Evolutionary conservation across 2,888 invertebrate genomes (phyloP).

Genomic region (Chromoteleia sp.): DNA sequence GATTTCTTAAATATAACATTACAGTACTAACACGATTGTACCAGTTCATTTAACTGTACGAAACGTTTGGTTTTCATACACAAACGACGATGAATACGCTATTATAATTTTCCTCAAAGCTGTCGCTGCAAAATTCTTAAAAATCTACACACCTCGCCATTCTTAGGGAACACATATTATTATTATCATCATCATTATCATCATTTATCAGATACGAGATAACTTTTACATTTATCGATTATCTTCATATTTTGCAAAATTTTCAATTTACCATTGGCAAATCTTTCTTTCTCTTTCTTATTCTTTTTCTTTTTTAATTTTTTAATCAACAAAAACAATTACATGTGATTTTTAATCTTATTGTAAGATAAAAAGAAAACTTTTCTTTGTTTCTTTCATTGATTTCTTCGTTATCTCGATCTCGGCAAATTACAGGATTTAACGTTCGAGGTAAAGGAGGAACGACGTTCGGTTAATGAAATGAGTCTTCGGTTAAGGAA

Average conservation of each 20-base stretch:
- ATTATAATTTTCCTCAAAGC: no score
- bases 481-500: conserved; percentile 64
- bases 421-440: conserved; percentile 47
- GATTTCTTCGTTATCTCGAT: conserved; percentile 41
- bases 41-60: no score
- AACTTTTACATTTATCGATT: conserved; percentile 9
- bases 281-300: no score
- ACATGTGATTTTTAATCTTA: no score
- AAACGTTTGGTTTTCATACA: no score
- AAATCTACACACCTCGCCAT: conserved; percentile 50
- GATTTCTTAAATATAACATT: no score
- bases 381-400: not conserved
- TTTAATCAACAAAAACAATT: not conserved
- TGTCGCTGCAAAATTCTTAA: not conserved
- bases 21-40: no score
- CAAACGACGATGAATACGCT: no score
- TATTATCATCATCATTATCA: no score
- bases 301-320: not conserved
- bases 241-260: no score
- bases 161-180: conserved; percentile 28
- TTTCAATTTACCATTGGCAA: no score
- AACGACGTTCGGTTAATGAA: conserved; percentile 67
- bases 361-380: no score
- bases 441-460: conserved; percentile 56
- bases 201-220: conserved; percentile 46